phyloP scores from a whole-genome alignment of 2,888 invertebrate species.

The Fabriciana adippe region DNA sequence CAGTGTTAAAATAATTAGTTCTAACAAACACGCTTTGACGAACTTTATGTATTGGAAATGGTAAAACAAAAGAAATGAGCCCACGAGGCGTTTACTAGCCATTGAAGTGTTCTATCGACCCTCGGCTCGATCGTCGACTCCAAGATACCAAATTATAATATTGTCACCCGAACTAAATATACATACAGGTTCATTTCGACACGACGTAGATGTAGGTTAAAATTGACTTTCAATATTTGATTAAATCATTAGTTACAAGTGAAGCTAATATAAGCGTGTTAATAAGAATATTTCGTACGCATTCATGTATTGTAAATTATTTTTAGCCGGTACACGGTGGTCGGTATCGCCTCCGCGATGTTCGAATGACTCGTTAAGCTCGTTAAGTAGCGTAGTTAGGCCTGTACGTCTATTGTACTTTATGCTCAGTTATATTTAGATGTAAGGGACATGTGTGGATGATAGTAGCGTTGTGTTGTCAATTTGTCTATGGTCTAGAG shows the following conservation, averaged over 20 bases:
- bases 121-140: too few species aligned
- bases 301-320: constrained; percentile 77
- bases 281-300: constrained; percentile 55
- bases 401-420: constrained; percentile 66
- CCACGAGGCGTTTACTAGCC: too few species aligned
- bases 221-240: too few species aligned
- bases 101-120: too few species aligned
- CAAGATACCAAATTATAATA: too few species aligned
- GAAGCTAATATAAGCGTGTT: neutral
- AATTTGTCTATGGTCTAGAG: constrained; percentile 21
- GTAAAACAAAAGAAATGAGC: too few species aligned
- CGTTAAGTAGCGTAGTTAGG: constrained; percentile 47
- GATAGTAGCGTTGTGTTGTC: constrained; percentile 36
- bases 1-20: constrained; percentile 27
- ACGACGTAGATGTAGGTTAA: too few species aligned
- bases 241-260: too few species aligned
- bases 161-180: too few species aligned
- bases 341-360: constrained; percentile 46
- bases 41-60: too few species aligned
- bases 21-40: too few species aligned
- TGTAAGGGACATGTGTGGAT: constrained; percentile 49
- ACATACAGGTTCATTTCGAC: too few species aligned
- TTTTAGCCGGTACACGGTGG: constrained; percentile 61
- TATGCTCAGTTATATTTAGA: constrained; percentile 78
- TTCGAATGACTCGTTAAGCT: constrained; percentile 49